Percentiles rank a stretch among this genome's conserved stretches.
phyloP scores from a whole-genome alignment of 92 coral and sea anemone genomes.

The Bergia puertoricense region DNA sequence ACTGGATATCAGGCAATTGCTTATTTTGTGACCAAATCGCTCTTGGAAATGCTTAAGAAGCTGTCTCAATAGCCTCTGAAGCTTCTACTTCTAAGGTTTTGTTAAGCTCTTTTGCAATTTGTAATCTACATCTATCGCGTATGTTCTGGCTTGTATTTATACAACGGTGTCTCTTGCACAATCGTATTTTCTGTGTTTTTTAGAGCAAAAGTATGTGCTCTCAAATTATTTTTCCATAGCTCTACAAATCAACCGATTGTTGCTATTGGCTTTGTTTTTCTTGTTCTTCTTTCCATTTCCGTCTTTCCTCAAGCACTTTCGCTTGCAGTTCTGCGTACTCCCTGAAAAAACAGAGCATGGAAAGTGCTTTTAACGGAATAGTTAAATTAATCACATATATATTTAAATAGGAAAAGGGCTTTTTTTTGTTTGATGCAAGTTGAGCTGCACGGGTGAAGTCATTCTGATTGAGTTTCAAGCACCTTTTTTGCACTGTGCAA shows the following conservation, averaged over 20 bases:
- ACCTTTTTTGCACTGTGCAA: too few relatives aligned
- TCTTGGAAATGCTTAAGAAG: too few relatives aligned
- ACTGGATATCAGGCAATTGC: too few relatives aligned
- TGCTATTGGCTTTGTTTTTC: not conserved
- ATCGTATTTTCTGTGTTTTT: not conserved
- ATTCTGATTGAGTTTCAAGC: too few relatives aligned
- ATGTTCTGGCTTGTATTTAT: not conserved
- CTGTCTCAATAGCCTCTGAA: not conserved
- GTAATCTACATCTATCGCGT: not conserved
- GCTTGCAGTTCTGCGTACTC: conserved; percentile 92
- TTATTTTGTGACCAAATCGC: too few relatives aligned
- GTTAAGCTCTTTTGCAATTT: not conserved
- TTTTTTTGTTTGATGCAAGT: too few relatives aligned
- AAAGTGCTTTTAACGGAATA: not conserved
- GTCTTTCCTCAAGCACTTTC: conserved; percentile 63
- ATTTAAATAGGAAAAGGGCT: too few relatives aligned
- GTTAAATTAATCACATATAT: too few relatives aligned
- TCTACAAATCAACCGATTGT: not conserved
- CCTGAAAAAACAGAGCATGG: conserved; percentile 43
- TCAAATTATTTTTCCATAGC: not conserved
- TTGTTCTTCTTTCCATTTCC: conserved; percentile 48
- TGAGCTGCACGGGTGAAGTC: too few relatives aligned
- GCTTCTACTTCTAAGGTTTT: not conserved
- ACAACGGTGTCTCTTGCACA: not conserved
- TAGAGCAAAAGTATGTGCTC: not conserved